Conservation (phyloP, 2,113 vertebrate species). For the Halichoeres trimaculatus region DNA sequence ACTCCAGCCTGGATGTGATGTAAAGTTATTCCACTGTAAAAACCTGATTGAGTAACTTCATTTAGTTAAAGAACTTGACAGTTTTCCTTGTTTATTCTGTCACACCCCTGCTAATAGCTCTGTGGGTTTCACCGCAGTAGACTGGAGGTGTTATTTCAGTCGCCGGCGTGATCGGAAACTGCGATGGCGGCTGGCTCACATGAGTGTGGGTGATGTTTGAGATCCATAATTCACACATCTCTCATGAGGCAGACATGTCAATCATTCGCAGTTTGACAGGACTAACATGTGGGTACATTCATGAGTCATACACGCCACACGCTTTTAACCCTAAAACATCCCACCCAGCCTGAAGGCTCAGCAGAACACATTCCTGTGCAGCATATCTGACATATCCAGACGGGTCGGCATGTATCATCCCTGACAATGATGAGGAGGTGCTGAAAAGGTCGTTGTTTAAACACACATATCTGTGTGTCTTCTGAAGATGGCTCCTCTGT, state of each 20-base stretch:
- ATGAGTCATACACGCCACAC: constrained; percentile 36
- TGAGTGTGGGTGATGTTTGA: not conserved
- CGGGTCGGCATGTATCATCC: constrained; percentile 29
- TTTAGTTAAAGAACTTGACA: constrained; percentile 17
- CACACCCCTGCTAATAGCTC: constrained; percentile 6
- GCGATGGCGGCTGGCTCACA: not conserved
- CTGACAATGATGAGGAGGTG: constrained; percentile 45
- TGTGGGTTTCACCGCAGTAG: constrained; percentile 31
- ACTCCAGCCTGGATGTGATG: not conserved
- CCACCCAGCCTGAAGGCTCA: constrained; percentile 37
- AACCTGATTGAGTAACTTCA: not conserved
- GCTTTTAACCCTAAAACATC: constrained; percentile 25
- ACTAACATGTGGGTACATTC: constrained; percentile 51
- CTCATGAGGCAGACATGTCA: constrained; percentile 29
- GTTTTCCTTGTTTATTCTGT: constrained; percentile 24
- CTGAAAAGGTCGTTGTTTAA: constrained; percentile 71
- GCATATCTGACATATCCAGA: constrained; percentile 62
- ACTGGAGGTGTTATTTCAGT: constrained; percentile 13
- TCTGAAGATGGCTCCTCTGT: constrained; percentile 36
- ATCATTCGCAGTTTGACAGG: constrained; percentile 37
- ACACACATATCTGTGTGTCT: constrained; percentile 46
- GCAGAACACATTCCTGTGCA: constrained; percentile 50
- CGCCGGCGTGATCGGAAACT: not conserved
- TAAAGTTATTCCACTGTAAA: constrained; percentile 6
- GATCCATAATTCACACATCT: not conserved